Conservation (phyloP, 2,888 invertebrate genomes). For the Sabatieria punctata region DNA sequence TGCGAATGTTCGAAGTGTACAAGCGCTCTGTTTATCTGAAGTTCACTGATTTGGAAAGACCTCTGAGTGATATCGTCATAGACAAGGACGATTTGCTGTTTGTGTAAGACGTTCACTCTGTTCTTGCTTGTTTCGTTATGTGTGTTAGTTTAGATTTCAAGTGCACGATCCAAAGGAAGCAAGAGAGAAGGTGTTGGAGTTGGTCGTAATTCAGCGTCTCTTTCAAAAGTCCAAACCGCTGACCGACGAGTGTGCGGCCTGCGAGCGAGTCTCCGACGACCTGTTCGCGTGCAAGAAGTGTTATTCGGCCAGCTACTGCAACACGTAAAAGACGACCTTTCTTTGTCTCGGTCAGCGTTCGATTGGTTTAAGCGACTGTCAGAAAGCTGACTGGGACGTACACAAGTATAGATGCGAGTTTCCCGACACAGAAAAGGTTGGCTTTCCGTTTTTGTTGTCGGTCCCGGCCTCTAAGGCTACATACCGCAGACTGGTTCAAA, state of each 20-base stretch:
- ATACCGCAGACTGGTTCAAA: constrained; percentile 31
- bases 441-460: constrained; percentile 38
- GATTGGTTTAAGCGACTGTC: constrained; percentile 31
- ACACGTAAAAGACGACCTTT: neutral
- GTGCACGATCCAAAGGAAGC: constrained; percentile 31
- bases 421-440: constrained; percentile 28
- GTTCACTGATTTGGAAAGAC: too few relatives aligned
- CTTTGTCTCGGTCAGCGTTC: neutral
- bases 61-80: constrained; percentile 15
- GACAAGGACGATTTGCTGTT: constrained; percentile 28
- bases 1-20: constrained; percentile 5
- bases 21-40: constrained; percentile 7
- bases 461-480: constrained; percentile 36
- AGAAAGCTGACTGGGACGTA: constrained; percentile 34
- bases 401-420: constrained; percentile 19
- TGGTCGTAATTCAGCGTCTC: constrained; percentile 30
- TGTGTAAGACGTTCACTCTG: constrained; percentile 25
- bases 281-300: constrained; percentile 16
- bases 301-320: neutral
- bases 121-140: neutral
- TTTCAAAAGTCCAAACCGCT: constrained; percentile 17
- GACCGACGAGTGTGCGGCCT: constrained; percentile 30
- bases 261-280: constrained; percentile 36
- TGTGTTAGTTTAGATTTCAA: constrained; percentile 28
- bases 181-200: constrained; percentile 32